phyloP scores from a whole-genome alignment of 2,113 vertebrate species.

The Tragelaphus imberbis region DNA sequence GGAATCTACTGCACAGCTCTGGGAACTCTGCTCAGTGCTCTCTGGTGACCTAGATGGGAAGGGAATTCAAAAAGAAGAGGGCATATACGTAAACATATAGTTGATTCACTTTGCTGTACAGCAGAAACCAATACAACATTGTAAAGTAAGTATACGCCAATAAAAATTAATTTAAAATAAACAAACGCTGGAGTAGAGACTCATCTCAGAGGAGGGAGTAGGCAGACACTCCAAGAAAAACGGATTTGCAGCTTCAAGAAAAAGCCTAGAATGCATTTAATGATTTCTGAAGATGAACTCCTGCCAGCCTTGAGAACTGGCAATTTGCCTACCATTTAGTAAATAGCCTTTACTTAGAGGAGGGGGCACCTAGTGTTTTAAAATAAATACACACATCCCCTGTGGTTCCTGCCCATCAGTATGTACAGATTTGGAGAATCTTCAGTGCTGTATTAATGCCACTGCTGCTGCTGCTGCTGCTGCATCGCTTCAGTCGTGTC shows the following conservation, averaged over 20 bases:
- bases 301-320: neutral
- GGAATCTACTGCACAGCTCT: too few species aligned
- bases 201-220: neutral
- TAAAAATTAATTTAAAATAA: neutral
- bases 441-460: neutral
- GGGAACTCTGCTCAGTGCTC: neutral
- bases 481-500: too few species aligned
- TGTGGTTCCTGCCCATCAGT: neutral
- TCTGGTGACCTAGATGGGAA: neutral
- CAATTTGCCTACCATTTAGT: neutral
- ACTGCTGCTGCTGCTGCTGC: neutral
- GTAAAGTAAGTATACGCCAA: neutral
- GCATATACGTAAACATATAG: neutral
- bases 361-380: neutral
- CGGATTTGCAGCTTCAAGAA: neutral
- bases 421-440: neutral
- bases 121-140: neutral
- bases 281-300: neutral
- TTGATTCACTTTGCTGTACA: neutral
- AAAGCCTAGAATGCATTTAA: neutral
- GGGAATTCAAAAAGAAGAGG: neutral
- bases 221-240: neutral
- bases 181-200: neutral
- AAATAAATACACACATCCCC: neutral
- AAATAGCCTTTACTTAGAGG: neutral